Conservation (phyloP, 2,113 vertebrate species). For the Pleuronectes platessa region DNA sequence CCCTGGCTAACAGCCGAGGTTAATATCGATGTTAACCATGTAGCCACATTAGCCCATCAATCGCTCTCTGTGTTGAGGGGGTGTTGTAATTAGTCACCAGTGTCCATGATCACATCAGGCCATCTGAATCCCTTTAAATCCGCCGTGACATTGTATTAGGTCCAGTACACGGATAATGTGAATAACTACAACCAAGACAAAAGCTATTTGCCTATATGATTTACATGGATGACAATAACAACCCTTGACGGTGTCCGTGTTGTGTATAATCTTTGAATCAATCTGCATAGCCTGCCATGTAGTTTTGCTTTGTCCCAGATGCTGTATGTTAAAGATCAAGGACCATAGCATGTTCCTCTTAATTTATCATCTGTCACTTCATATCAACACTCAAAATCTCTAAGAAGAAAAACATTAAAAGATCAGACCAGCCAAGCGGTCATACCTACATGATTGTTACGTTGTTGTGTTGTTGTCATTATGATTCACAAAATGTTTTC, state of each 20-base stretch:
- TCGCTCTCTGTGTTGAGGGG: constrained; percentile 37
- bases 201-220: neutral
- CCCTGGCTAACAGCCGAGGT: constrained; percentile 40
- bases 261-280: constrained; percentile 8
- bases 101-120: constrained; percentile 19
- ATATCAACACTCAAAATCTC: neutral
- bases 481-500: neutral
- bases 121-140: constrained; percentile 1
- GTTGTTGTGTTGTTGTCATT: neutral
- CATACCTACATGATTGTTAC: neutral
- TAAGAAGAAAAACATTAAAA: too few species aligned
- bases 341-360: neutral
- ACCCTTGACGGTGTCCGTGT: neutral
- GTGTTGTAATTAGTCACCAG: constrained; percentile 46
- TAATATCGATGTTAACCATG: constrained; percentile 41
- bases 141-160: neutral
- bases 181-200: too few species aligned
- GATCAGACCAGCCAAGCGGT: neutral
- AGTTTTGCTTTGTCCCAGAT: neutral
- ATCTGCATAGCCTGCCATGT: neutral
- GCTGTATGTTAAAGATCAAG: neutral
- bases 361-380: neutral
- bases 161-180: neutral
- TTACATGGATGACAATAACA: constrained; percentile 22
- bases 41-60: constrained; percentile 65